Conservation (phyloP, 2,113 vertebrate species). For the Cariama cristata region DNA sequence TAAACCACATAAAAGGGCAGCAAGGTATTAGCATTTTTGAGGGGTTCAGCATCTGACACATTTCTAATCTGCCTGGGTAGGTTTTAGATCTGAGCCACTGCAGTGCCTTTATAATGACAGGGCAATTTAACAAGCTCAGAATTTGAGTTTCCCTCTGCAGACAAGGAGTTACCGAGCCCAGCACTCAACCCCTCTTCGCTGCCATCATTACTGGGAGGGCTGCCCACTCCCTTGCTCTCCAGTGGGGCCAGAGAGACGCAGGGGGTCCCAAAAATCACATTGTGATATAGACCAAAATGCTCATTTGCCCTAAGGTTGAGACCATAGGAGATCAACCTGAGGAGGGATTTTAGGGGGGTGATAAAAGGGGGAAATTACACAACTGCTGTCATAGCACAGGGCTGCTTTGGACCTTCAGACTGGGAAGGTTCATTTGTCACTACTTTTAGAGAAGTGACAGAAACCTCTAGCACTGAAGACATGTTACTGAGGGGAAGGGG, state of each 20-base stretch:
- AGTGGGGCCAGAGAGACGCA: not conserved
- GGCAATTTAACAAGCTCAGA: constrained; percentile 7
- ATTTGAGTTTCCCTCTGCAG: not conserved
- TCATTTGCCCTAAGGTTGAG: not conserved
- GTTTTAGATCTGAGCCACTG: constrained; percentile 34
- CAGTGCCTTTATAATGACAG: not conserved
- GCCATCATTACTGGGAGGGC: accelerated
- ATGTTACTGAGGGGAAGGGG: not conserved
- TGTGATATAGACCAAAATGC: not conserved
- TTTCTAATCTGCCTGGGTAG: constrained; percentile 53
- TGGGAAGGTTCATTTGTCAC: not conserved
- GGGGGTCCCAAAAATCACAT: accelerated
- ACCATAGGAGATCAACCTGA: not conserved
- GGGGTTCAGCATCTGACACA: constrained; percentile 41
- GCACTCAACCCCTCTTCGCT: not conserved
- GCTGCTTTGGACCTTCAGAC: not conserved
- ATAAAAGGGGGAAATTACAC: not conserved
- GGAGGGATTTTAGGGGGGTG: not conserved
- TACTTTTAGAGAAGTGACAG: not conserved
- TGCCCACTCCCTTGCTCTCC: not conserved
- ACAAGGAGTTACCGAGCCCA: not conserved
- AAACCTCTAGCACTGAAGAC: not conserved
- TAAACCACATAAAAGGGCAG: constrained; percentile 66
- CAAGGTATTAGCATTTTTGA: constrained; percentile 54
- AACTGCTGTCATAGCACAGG: not conserved